Evolutionary conservation across 2,888 invertebrate species (phyloP).

Genomic region (Drosophila aldrichi): DNA sequence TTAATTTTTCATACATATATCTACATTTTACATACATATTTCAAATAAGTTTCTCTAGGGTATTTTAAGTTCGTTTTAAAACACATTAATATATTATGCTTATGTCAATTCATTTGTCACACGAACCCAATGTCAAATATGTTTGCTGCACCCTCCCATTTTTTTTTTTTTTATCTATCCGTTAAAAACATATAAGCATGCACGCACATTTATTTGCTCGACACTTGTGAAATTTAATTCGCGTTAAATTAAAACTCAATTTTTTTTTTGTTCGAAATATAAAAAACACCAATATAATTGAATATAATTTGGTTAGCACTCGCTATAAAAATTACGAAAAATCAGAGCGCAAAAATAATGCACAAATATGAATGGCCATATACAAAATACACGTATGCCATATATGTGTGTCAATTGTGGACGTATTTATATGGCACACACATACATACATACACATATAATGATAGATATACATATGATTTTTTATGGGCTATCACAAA

Average conservation of each 20-base stretch:
- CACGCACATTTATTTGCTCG: slow-evolving; percentile 28
- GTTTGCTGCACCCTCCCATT: background rate
- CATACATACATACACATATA: background rate
- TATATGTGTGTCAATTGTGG: slow-evolving; percentile 32
- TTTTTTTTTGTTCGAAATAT: background rate
- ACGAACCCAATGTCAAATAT: slow-evolving; percentile 1
- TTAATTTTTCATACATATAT: too few species aligned
- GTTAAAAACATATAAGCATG: slow-evolving; percentile 1
- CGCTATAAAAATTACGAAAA: slow-evolving; percentile 2
- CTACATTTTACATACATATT: too few species aligned
- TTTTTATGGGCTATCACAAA: slow-evolving; percentile 63
- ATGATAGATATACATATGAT: slow-evolving; percentile 15
- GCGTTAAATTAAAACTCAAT: slow-evolving; percentile 7
- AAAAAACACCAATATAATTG: slow-evolving; percentile 4
- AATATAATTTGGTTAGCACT: slow-evolving; percentile 21
- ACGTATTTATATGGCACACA: slow-evolving; percentile 47
- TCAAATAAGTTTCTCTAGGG: too few species aligned
- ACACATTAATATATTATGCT: background rate
- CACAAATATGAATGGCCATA: slow-evolving; percentile 30
- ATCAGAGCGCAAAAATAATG: slow-evolving; percentile 15
- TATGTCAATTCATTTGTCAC: background rate
- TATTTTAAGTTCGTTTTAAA: background rate
- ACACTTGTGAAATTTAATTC: slow-evolving; percentile 39
- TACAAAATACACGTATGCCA: slow-evolving; percentile 35
- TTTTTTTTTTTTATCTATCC: slow-evolving; percentile 12